Conservation (phyloP, 1,140 invertebrate genomes). For the Drosophila grimshawi region DNA sequence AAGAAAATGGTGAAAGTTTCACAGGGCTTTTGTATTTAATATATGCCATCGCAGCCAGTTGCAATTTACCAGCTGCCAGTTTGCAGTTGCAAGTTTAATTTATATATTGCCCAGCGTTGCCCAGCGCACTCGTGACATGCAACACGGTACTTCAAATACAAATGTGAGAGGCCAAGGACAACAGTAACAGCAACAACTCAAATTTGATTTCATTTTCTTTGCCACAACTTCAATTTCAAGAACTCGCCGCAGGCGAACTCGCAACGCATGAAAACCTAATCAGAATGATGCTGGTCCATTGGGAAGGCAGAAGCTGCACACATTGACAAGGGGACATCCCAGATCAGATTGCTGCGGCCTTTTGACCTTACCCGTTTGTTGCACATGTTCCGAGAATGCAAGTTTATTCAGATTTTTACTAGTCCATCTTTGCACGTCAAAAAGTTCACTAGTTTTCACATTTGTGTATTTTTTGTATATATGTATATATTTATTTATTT, state of each 20-base stretch:
- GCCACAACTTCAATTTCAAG: slow-evolving; percentile 8
- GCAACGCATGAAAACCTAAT: slow-evolving; percentile 59
- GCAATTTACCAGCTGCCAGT: neutral
- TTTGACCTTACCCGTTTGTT: slow-evolving; percentile 53
- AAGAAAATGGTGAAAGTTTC: slow-evolving; percentile 80
- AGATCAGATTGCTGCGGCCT: slow-evolving; percentile 43
- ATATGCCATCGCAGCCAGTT: slow-evolving; percentile 28
- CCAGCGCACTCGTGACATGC: slow-evolving; percentile 15
- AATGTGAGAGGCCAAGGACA: slow-evolving; percentile 23
- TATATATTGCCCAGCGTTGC: slow-evolving; percentile 6
- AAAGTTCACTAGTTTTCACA: slow-evolving; percentile 41
- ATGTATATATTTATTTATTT: slow-evolving; percentile 6
- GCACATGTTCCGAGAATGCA: slow-evolving; percentile 41
- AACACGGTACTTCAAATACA: neutral
- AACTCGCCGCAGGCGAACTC: slow-evolving; percentile 32
- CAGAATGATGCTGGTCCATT: slow-evolving; percentile 41
- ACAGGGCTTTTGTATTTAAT: slow-evolving; percentile 56
- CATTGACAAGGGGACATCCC: slow-evolving; percentile 23
- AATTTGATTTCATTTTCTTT: slow-evolving; percentile 54
- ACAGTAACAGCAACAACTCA: slow-evolving; percentile 15
- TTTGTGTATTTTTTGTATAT: slow-evolving; percentile 54
- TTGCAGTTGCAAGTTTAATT: slow-evolving; percentile 54
- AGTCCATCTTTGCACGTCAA: slow-evolving; percentile 25
- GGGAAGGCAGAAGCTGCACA: slow-evolving; percentile 15
- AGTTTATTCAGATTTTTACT: slow-evolving; percentile 54